Evolutionary conservation across 64 coral and sea anemone species (phyloP).

Genomic region (Actinia equina): DNA sequence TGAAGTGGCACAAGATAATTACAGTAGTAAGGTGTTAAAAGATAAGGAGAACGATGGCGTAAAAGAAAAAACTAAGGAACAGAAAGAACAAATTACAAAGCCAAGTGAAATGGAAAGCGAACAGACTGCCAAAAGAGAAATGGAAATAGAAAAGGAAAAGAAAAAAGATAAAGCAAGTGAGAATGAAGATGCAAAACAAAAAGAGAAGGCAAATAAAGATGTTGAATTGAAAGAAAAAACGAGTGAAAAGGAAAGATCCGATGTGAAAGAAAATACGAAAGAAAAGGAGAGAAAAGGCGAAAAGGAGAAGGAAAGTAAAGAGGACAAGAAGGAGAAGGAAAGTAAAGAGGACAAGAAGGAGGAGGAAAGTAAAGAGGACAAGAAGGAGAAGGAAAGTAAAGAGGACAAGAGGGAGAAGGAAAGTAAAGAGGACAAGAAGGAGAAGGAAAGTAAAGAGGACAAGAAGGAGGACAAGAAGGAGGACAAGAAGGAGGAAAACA

Average conservation of each 20-base stretch:
- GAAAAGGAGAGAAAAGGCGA: background rate
- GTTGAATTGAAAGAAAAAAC: background rate
- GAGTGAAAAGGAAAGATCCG: background rate
- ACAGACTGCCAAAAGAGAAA: background rate
- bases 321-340: too few relatives aligned
- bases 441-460: too few relatives aligned
- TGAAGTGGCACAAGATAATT: background rate
- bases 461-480: background rate
- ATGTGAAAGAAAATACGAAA: background rate
- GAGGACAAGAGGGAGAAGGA: too few relatives aligned
- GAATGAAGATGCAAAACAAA: background rate
- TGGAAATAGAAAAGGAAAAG: background rate
- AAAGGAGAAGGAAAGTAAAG: too few relatives aligned
- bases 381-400: too few relatives aligned
- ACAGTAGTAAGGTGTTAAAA: too few relatives aligned
- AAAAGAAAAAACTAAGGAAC: background rate
- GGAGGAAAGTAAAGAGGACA: too few relatives aligned
- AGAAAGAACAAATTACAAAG: background rate
- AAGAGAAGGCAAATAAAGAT: background rate
- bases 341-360: background rate
- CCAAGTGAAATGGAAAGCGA: background rate
- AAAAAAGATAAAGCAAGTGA: background rate
- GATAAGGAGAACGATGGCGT: background rate
- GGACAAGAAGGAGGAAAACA: background rate
- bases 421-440: too few relatives aligned